Conservation (phyloP, 1,140 invertebrate genomes). For the Acromyrmex heyeri region DNA sequence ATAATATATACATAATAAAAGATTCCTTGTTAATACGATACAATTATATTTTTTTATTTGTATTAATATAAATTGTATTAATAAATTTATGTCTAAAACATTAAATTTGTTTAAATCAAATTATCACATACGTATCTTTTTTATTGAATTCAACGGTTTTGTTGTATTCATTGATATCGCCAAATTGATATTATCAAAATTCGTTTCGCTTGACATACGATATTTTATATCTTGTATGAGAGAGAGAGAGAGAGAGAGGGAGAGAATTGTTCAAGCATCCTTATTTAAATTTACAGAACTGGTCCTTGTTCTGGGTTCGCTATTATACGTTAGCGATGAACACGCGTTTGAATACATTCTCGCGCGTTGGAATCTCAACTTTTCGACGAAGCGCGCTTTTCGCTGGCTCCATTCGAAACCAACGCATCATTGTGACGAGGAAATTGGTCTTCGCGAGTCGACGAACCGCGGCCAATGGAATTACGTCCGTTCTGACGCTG, state of each 20-base stretch:
- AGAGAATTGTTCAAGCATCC: not conserved
- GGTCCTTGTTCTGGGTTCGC: not conserved
- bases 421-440: slow-evolving; percentile 49
- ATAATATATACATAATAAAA: no score
- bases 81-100: not conserved
- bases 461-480: slow-evolving; percentile 51
- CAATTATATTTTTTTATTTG: not conserved
- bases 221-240: not conserved
- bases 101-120: not conserved
- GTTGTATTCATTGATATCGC: not conserved
- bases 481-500: slow-evolving; percentile 44
- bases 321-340: not conserved
- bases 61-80: not conserved
- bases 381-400: slow-evolving; percentile 35
- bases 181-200: not conserved
- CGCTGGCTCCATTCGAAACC: slow-evolving; percentile 16
- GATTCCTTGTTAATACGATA: not conserved
- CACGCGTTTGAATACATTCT: slow-evolving; percentile 12
- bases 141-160: not conserved
- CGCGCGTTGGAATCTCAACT: slow-evolving; percentile 3
- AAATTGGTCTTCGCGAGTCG: slow-evolving; percentile 57
- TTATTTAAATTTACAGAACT: slow-evolving; percentile 10
- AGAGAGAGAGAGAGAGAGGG: no score
- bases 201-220: not conserved
- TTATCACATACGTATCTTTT: not conserved